Evolutionary conservation across 92 coral and sea anemone species (phyloP).

Genomic region (Palythoa caribaeorum): DNA sequence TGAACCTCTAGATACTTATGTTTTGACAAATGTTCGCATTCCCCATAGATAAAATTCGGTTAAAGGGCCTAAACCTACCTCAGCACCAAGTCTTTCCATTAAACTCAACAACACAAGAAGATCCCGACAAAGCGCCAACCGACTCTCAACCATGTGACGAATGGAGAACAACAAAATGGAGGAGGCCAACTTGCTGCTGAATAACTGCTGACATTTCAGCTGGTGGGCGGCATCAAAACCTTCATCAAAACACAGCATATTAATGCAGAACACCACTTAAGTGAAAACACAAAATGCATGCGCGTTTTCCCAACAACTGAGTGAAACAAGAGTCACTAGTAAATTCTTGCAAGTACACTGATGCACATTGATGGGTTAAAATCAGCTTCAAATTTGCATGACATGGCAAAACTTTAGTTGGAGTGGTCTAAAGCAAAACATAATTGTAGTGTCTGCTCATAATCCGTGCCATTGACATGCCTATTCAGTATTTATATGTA

Average conservation of each 20-base stretch:
- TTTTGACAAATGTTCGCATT: not conserved
- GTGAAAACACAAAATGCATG: too few species aligned
- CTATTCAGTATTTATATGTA: too few species aligned
- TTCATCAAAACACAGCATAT: not conserved
- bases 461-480: too few species aligned
- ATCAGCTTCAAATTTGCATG: too few species aligned
- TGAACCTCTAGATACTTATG: too few species aligned
- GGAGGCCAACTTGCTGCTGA: conserved; percentile 73
- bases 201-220: conserved; percentile 71
- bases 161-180: conserved; percentile 69
- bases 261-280: not conserved
- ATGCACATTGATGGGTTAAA: too few species aligned
- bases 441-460: too few species aligned
- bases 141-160: conserved; percentile 77
- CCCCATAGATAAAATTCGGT: not conserved
- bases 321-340: too few species aligned
- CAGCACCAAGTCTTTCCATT: conserved; percentile 76
- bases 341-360: too few species aligned
- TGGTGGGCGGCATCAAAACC: conserved; percentile 62
- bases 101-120: conserved; percentile 85
- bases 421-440: too few species aligned
- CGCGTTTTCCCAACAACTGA: too few species aligned
- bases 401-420: too few species aligned
- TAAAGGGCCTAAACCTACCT: conserved; percentile 40
- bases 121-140: conserved; percentile 83